Evolutionary conservation across 1,140 invertebrate genomes (phyloP), one percentile per base, ranked within the genome.

Genomic region (Lordiphosa mommai): DNA sequence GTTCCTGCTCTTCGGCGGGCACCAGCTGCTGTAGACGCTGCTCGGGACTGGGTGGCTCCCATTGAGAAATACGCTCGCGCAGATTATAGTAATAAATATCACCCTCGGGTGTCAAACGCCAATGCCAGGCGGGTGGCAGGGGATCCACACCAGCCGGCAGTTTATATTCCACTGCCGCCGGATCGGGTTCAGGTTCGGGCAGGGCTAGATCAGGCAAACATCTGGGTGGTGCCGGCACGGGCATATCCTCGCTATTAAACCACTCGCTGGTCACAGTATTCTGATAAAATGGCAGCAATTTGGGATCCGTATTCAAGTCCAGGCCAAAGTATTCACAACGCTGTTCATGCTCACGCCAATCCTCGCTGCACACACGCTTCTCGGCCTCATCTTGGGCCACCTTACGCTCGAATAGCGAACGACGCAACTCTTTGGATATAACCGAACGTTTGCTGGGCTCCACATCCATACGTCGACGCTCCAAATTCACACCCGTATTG

Each of bases 31-130:
- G 43, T 2, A 69, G 50, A 0, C 77, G 72, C 30, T 85, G 73
- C 13, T 66, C 47, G 0, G 69, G 36, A 32, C 91, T 90, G 0
- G 97, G 97, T 17, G 95, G 95, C 53, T 94, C 90, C 97, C 97
- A 99, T 86, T 98, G 96, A 1, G 96, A 93, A 72, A 95, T 91
- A 49, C 96, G 92, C 16, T 95, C 93, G 67, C 94, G 94, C 0
- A 94, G 90, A 88, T 98, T 96, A 89, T 98, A 99, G 90, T 98
- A 99, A 88, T 98, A 99, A 0, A 93, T 92, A 56, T 96, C 90
- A 1, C 97, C 96, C 36, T 95, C 93, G 12, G 91, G 80, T 0
- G 97, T 96, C 37, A 92, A 92, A 0, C 95, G 94, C 72, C 93
- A 94, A 73, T 95, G 95, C 97, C 97, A 99, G 80, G 94, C 93